Evolutionary conservation across 53 echinoderm and acorn worm species (phyloP).

Genomic region (Astropecten irregularis): DNA sequence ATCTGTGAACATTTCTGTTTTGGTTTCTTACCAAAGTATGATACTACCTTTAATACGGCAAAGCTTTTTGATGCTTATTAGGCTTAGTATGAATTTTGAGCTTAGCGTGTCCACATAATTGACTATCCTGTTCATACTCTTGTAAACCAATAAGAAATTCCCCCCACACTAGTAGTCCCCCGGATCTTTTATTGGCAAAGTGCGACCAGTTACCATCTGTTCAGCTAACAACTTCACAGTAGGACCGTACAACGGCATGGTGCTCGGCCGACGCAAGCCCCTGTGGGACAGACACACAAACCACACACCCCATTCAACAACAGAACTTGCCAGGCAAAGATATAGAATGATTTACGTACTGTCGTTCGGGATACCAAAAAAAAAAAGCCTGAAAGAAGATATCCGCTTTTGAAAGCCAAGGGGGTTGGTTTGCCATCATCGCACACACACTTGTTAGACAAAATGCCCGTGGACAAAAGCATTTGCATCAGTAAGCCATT

Average conservation of each 20-base stretch:
- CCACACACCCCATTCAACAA: too few species aligned
- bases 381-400: not conserved
- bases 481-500: slow-evolving; percentile 31
- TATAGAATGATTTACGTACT: slow-evolving; percentile 6
- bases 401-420: slow-evolving; percentile 1
- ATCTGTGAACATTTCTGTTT: too few species aligned
- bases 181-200: slow-evolving; percentile 14
- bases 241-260: too few species aligned
- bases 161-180: not conserved
- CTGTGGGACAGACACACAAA: too few species aligned
- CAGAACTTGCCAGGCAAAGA: too few species aligned
- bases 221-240: not conserved
- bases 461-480: slow-evolving; percentile 39
- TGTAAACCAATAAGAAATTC: slow-evolving; percentile 2
- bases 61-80: too few species aligned
- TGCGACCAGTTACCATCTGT: slow-evolving; percentile 44
- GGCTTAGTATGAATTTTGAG: too few species aligned
- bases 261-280: too few species aligned
- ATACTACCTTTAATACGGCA: too few species aligned
- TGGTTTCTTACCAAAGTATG: too few species aligned
- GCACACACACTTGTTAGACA: slow-evolving; percentile 34
- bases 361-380: not conserved
- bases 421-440: not conserved
- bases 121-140: too few species aligned
- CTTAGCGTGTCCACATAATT: too few species aligned